Evolutionary conservation across 53 echinoderm and acorn worm genomes (phyloP).

Genomic region (Paelopatides confundens): DNA sequence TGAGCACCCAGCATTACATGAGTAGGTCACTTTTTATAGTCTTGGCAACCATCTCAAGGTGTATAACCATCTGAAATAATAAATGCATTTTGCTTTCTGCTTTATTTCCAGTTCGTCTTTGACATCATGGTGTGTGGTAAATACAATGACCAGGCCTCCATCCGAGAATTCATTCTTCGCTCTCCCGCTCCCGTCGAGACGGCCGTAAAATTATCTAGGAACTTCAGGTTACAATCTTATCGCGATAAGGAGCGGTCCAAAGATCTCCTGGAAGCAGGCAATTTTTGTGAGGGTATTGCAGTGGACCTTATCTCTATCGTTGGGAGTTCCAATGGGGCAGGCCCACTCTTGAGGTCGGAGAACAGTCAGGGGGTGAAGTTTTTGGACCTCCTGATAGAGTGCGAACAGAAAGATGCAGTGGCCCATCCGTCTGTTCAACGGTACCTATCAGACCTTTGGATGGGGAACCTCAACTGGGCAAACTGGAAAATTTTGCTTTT

Average conservation of each 20-base stretch:
- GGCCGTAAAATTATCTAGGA: conserved; percentile 86
- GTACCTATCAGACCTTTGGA: conserved; percentile 95
- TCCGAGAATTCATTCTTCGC: conserved; percentile 90
- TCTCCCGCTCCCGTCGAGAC: conserved; percentile 96
- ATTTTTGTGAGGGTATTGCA: conserved; percentile 89
- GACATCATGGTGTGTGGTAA: conserved; percentile 96
- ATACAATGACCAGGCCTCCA: conserved; percentile 79
- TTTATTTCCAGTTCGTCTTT: conserved; percentile 86
- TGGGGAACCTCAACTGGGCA: conserved; percentile 91
- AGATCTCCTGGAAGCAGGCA: conserved; percentile 83
- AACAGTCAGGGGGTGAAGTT: conserved; percentile 83
- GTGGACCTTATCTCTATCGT: conserved; percentile 91
- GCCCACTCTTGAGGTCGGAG: conserved; percentile 78
- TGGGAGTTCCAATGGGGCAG: conserved; percentile 80
- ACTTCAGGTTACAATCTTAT: conserved; percentile 79
- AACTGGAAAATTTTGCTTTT: conserved; percentile 91
- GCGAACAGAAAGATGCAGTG: conserved; percentile 95
- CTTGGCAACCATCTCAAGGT: too few relatives aligned
- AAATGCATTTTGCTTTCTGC: neutral
- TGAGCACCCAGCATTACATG: too few relatives aligned
- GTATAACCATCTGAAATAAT: too few relatives aligned
- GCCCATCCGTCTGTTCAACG: conserved; percentile 97
- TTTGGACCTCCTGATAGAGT: conserved; percentile 92
- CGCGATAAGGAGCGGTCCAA: conserved; percentile 91
- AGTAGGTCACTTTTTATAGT: too few relatives aligned